These are phyloP conservation scores for Halcyon smyrnensis DNA, from an alignment of 2,797 vertebrate species.

Conservation along the genomic window DNA sequence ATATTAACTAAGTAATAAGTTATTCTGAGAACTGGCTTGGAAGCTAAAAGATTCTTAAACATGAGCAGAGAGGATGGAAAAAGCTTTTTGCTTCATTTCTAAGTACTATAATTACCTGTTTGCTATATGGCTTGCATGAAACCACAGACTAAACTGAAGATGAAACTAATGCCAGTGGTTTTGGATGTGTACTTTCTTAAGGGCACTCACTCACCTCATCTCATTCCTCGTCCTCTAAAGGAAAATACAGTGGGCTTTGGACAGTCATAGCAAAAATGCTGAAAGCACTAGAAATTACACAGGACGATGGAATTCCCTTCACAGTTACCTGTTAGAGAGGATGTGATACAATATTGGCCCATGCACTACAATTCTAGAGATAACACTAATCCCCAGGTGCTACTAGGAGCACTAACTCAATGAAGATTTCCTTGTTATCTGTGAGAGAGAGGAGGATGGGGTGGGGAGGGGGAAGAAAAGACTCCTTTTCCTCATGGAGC, in stretches of 20 bases:
- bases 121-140: background rate
- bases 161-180: background rate
- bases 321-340: background rate
- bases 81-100: background rate
- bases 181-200: background rate
- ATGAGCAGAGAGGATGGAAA: background rate
- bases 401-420: background rate
- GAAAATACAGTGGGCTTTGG: background rate
- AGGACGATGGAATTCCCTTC: background rate
- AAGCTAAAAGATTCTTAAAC: background rate
- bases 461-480: background rate
- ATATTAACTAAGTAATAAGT: constrained; percentile 34
- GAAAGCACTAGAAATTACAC: background rate
- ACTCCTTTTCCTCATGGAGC: background rate
- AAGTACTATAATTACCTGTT: background rate
- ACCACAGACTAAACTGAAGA: background rate
- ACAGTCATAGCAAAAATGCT: background rate
- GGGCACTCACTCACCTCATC: background rate
- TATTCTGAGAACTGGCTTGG: background rate
- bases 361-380: background rate
- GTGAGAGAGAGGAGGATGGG: background rate
- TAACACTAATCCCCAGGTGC: background rate
- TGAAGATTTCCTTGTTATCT: background rate
- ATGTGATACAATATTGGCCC: background rate
- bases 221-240: background rate